Percentiles rank a stretch among this genome's conserved stretches.
Evolutionary conservation across 2,113 vertebrate genomes (phyloP).

Genomic region (Albula glossodonta): DNA sequence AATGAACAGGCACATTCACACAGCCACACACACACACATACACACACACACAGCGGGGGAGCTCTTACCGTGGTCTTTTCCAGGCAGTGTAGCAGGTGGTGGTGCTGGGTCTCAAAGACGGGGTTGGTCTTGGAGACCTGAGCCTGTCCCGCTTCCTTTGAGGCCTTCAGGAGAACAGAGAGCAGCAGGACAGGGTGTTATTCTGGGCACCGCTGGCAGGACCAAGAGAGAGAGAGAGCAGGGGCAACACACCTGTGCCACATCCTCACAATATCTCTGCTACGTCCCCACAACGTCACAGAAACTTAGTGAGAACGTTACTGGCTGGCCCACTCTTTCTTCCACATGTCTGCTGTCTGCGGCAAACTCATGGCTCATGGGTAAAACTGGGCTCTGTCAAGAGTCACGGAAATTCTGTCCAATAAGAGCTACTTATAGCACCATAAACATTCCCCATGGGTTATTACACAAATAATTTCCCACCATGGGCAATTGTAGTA

Average conservation of each 20-base stretch:
- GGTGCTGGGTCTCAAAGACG: constrained; percentile 86
- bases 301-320: constrained; percentile 32
- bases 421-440: constrained; percentile 1
- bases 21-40: background rate
- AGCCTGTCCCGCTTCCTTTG: constrained; percentile 83
- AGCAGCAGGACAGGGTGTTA: constrained; percentile 19
- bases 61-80: constrained; percentile 94
- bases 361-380: constrained; percentile 29
- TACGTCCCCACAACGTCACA: background rate
- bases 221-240: background rate
- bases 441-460: background rate
- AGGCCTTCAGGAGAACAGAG: constrained; percentile 76
- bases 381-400: constrained; percentile 35
- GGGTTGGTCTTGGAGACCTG: constrained; percentile 84
- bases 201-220: background rate
- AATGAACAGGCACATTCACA: no score
- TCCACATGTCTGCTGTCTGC: constrained; percentile 25
- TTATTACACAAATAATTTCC: background rate
- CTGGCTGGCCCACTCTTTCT: constrained; percentile 27
- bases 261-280: constrained; percentile 30
- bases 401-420: background rate
- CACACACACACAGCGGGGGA: background rate
- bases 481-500: background rate
- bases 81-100: constrained; percentile 94
- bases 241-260: background rate